Conservation (phyloP, 2,888 invertebrate species). For the Pterobdella sp. region DNA sequence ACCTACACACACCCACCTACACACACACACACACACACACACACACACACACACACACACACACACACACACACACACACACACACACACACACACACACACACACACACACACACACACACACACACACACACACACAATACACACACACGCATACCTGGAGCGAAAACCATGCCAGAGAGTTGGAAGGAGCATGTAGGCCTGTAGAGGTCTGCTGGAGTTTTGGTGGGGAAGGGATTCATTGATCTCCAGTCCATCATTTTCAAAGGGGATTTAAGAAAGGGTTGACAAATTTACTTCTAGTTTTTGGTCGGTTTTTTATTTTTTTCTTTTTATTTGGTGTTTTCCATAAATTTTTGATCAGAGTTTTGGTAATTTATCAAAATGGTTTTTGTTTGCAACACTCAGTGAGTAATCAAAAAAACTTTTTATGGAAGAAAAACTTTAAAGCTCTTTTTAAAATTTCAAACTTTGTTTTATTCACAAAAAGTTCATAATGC, state of each 20-base stretch:
- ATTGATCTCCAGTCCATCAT: constrained; percentile 30
- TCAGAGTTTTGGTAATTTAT: too few relatives aligned
- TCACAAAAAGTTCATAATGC: background rate
- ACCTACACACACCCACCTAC: background rate
- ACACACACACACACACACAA: constrained; percentile 12
- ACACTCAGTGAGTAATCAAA: too few relatives aligned
- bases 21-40: constrained; percentile 8
- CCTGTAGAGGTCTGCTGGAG: constrained; percentile 31
- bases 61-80: constrained; percentile 16
- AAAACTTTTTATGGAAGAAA: too few relatives aligned
- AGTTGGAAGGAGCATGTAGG: constrained; percentile 33
- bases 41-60: constrained; percentile 12
- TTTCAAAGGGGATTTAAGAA: background rate
- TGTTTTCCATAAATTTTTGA: background rate
- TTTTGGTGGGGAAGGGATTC: constrained; percentile 23
- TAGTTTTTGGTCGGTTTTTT: background rate
- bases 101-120: constrained; percentile 16
- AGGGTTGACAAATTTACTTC: background rate
- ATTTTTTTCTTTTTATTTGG: background rate
- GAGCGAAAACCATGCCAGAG: constrained; percentile 32
- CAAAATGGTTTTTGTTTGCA: too few relatives aligned
- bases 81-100: constrained; percentile 16
- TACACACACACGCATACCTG: constrained; percentile 26
- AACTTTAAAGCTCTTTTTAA: background rate
- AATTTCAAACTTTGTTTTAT: background rate